These are phyloP conservation scores for Heteractis magnifica DNA, from an alignment of 92 coral and sea anemone genomes.

Conservation along the genomic window DNA sequence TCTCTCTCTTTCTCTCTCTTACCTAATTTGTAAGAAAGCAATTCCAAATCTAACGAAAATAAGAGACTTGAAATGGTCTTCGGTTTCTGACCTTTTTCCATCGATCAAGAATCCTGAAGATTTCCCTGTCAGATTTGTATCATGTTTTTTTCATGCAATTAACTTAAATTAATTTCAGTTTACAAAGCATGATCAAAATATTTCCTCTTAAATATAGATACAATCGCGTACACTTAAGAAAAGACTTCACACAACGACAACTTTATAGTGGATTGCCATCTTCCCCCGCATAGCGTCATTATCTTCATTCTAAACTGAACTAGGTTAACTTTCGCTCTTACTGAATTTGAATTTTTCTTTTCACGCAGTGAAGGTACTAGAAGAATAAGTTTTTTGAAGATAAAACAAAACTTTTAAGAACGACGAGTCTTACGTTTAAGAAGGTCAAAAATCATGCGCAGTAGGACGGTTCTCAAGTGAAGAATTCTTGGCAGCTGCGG, in stretches of 20 bases:
- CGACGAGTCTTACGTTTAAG: too few relatives aligned
- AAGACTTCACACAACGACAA: background rate
- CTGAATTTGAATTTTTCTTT: too few relatives aligned
- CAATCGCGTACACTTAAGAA: background rate
- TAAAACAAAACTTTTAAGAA: too few relatives aligned
- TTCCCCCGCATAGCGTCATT: background rate
- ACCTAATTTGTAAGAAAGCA: background rate
- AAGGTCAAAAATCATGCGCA: too few relatives aligned
- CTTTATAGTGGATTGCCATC: background rate
- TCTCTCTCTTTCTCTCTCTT: background rate
- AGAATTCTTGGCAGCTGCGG: too few relatives aligned
- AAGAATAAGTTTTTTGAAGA: too few relatives aligned
- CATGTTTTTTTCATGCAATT: background rate
- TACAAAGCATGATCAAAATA: conserved; percentile 4
- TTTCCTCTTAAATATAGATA: background rate
- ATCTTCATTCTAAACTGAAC: background rate
- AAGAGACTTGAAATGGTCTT: too few relatives aligned
- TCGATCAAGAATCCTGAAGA: background rate
- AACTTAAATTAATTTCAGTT: background rate
- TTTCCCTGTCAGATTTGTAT: background rate
- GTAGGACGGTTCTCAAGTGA: too few relatives aligned
- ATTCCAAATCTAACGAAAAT: background rate
- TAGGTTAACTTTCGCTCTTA: too few relatives aligned
- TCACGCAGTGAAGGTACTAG: too few relatives aligned
- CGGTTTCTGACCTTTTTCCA: too few relatives aligned